A percentile compares a stretch with the other conserved stretches of the same genome.
phyloP scores from a whole-genome alignment of 2,888 invertebrate genomes.

The Drosophila anceps region DNA sequence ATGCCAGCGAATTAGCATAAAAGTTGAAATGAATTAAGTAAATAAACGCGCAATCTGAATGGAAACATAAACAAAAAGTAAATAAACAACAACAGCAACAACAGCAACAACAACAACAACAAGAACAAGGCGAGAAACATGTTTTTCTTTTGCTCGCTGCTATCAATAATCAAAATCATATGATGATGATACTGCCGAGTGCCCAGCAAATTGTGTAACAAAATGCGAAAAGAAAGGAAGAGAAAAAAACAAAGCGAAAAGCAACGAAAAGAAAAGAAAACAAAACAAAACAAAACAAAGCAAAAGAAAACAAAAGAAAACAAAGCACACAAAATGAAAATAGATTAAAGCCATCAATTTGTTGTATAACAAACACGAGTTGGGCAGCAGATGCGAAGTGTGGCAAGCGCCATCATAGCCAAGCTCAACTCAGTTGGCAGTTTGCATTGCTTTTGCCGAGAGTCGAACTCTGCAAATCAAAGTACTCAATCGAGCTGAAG shows the following conservation, averaged over 20 bases:
- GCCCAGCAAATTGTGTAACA: conserved; percentile 50
- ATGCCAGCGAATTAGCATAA: conserved; percentile 70
- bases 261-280: conserved; percentile 2
- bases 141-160: conserved; percentile 16
- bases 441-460: too few species aligned
- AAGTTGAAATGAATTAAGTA: conserved; percentile 60
- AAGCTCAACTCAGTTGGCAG: too few species aligned
- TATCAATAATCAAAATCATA: conserved; percentile 64
- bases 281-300: too few species aligned
- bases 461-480: too few species aligned
- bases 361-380: conserved; percentile 1
- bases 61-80: conserved; percentile 43
- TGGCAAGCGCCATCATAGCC: too few species aligned
- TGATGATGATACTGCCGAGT: conserved; percentile 32
- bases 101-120: not conserved
- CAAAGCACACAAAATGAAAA: conserved; percentile 11
- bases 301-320: conserved; percentile 1
- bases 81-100: conserved; percentile 14
- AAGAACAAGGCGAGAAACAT: conserved; percentile 21
- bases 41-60: conserved; percentile 60
- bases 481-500: too few species aligned
- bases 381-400: not conserved
- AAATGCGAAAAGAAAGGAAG: conserved; percentile 20
- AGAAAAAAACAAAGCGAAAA: not conserved
- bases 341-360: conserved; percentile 17